phyloP scores from a whole-genome alignment of 1,140 invertebrate genomes.

The Wiebesia pumilae region DNA sequence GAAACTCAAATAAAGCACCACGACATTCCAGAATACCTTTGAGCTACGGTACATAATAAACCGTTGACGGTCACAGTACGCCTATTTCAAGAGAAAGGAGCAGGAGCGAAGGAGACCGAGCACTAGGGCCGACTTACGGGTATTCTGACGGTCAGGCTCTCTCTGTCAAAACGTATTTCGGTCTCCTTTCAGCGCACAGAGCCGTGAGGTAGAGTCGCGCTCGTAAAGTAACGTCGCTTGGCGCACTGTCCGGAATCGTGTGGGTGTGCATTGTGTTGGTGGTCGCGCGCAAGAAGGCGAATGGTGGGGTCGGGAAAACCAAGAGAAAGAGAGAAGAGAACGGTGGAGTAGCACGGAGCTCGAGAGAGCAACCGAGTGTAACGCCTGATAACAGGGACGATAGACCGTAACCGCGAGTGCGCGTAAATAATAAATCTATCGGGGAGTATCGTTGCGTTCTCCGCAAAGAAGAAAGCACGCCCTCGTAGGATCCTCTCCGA shows the following conservation, averaged over 20 bases:
- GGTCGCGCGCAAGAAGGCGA: not conserved
- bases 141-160: too few relatives aligned
- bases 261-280: not conserved
- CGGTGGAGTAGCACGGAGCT: constrained; percentile 34
- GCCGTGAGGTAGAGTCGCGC: too few relatives aligned
- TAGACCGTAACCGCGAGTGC: constrained; percentile 61
- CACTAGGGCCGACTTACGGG: too few relatives aligned
- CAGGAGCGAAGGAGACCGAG: too few relatives aligned
- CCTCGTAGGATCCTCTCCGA: not conserved
- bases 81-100: not conserved
- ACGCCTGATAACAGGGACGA: constrained; percentile 66
- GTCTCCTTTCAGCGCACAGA: too few relatives aligned
- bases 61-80: not conserved
- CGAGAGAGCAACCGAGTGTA: constrained; percentile 57
- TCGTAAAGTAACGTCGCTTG: too few relatives aligned
- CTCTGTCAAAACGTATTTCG: too few relatives aligned
- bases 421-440: constrained; percentile 47
- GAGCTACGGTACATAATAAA: too few relatives aligned
- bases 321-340: not conserved
- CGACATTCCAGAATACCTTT: not conserved
- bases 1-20: not conserved
- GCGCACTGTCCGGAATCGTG: not conserved
- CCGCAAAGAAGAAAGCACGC: not conserved
- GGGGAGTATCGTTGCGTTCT: not conserved
- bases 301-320: constrained; percentile 12